Conservation (phyloP, 2,888 invertebrate species). For the Rhamnusium bicolor region DNA sequence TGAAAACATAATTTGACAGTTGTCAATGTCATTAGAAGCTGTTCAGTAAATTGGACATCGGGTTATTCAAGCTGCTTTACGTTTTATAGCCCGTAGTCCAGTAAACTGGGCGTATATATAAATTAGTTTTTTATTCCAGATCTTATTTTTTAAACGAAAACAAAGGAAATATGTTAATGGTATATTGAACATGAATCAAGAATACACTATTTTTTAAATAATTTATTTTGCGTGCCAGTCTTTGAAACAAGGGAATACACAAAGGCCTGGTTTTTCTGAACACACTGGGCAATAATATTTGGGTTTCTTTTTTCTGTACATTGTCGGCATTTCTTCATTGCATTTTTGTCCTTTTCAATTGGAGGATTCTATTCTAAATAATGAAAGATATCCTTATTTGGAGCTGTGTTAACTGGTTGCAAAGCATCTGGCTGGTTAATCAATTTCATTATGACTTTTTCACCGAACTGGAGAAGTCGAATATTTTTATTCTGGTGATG, state of each 20-base stretch:
- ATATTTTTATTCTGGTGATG: neutral
- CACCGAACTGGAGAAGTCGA: neutral
- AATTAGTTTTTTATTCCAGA: neutral
- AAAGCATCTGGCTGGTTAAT: neutral
- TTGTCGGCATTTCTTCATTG: neutral
- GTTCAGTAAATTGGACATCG: no score
- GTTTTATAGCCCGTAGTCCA: no score
- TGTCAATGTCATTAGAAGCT: no score
- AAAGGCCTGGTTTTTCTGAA: neutral
- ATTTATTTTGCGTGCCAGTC: neutral
- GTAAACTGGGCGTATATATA: neutral
- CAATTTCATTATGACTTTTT: neutral
- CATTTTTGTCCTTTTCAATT: neutral
- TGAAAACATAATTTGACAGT: no score
- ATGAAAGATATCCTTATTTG: neutral
- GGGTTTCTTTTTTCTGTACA: neutral
- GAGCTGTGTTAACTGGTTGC: neutral
- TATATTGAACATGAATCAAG: neutral
- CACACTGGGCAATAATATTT: constrained; percentile 2
- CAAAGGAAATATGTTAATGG: neutral
- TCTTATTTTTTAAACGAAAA: neutral
- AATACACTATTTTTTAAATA: neutral
- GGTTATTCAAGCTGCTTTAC: no score
- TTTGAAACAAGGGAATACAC: constrained; percentile 2
- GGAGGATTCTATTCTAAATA: neutral